Conservation (phyloP, 1,140 invertebrate genomes). For the Drosophila tsacasi region DNA sequence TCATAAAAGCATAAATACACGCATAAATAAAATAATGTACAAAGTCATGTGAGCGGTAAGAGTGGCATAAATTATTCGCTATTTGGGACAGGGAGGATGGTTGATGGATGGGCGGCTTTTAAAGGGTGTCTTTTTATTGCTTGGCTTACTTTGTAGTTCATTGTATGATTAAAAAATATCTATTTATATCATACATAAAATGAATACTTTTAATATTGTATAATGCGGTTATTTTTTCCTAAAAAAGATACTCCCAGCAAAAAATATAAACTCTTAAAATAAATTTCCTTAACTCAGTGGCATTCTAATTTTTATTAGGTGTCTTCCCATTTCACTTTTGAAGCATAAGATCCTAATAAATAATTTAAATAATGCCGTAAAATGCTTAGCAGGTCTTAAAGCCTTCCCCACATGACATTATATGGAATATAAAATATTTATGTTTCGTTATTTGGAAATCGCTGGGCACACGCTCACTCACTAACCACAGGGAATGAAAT, state of each 20-base stretch:
- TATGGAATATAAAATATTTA: slow-evolving; percentile 31
- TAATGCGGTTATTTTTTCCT: too few relatives aligned
- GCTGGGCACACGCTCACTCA: slow-evolving; percentile 3
- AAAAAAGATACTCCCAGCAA: too few relatives aligned
- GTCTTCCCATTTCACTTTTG: neutral
- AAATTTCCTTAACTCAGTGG: accelerated
- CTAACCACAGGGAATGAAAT: slow-evolving; percentile 6
- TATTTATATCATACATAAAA: too few relatives aligned
- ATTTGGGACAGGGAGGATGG: neutral
- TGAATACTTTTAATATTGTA: too few relatives aligned
- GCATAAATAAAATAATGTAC: slow-evolving; percentile 53
- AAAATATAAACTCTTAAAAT: too few relatives aligned
- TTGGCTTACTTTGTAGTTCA: neutral
- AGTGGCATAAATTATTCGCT: slow-evolving; percentile 32
- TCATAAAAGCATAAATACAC: slow-evolving; percentile 42
- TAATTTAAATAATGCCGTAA: slow-evolving; percentile 31
- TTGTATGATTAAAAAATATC: neutral
- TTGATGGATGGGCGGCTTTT: slow-evolving; percentile 20
- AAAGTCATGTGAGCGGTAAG: slow-evolving; percentile 21
- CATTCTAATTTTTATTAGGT: neutral
- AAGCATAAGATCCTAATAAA: slow-evolving; percentile 4
- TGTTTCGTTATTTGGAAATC: slow-evolving; percentile 29
- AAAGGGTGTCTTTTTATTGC: neutral
- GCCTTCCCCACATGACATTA: slow-evolving; percentile 14
- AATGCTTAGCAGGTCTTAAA: slow-evolving; percentile 36